phyloP scores from a whole-genome alignment of 2,113 vertebrate genomes.

The Corythornis cristatus region DNA sequence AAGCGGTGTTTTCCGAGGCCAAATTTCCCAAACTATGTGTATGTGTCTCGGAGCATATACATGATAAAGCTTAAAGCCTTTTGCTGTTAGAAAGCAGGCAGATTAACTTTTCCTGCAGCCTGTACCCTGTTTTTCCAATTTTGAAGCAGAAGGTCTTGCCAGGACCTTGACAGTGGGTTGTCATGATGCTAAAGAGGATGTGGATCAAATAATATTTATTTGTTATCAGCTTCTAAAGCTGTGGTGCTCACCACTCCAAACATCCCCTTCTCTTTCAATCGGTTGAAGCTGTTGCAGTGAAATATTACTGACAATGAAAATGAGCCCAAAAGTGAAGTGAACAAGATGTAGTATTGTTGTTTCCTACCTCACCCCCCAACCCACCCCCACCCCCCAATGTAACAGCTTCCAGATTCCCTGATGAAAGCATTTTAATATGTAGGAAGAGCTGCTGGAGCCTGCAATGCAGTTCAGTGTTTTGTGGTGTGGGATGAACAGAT shows the following conservation, averaged over 20 bases:
- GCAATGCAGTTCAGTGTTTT: constrained; percentile 15
- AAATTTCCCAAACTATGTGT: neutral
- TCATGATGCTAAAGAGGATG: neutral
- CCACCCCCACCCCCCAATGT: neutral
- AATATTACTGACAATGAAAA: neutral
- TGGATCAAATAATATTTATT: neutral
- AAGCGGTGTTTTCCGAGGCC: neutral
- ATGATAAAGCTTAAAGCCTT: neutral
- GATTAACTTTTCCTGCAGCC: neutral
- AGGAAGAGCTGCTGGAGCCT: constrained; percentile 34
- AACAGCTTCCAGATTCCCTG: neutral
- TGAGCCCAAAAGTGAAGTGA: neutral
- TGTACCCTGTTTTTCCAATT: neutral
- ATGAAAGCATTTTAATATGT: constrained; percentile 31
- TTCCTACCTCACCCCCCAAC: rapidly evolving
- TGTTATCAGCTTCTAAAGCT: neutral
- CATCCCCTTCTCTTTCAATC: neutral
- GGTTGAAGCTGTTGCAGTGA: neutral
- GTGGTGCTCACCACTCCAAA: neutral
- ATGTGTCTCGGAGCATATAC: neutral
- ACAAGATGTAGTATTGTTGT: neutral
- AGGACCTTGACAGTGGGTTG: neutral
- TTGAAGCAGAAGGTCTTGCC: neutral
- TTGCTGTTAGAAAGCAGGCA: neutral
- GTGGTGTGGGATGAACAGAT: constrained; percentile 42